These are phyloP conservation scores for Orycteropus afer DNA, from an alignment of 2,113 vertebrate species.

Conservation along the genomic window DNA sequence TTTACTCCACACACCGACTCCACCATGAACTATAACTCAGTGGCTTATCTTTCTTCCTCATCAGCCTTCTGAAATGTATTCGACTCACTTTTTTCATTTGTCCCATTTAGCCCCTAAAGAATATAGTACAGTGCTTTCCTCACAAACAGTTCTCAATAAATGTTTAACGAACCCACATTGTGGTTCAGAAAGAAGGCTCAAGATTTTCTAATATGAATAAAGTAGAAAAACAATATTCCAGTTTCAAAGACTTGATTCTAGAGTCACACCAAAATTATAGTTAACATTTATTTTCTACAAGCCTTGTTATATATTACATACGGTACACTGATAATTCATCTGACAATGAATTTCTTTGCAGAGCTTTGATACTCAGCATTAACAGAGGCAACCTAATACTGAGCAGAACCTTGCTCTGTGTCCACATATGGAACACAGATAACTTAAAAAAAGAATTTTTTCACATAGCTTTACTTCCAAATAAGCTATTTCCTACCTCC, in stretches of 20 bases:
- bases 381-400: background rate
- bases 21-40: background rate
- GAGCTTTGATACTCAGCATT: background rate
- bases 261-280: conserved; percentile 29
- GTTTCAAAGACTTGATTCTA: conserved; percentile 37
- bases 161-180: background rate
- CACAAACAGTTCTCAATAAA: background rate
- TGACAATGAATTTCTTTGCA: conserved; percentile 35
- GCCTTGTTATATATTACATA: background rate
- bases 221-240: background rate
- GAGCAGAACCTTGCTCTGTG: background rate
- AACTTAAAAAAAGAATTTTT: background rate
- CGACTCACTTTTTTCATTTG: background rate
- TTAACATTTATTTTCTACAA: conserved; percentile 19
- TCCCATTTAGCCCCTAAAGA: background rate
- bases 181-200: background rate
- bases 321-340: background rate
- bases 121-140: background rate
- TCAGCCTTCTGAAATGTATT: background rate
- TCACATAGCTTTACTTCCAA: background rate
- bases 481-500: background rate
- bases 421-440: background rate
- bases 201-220: background rate
- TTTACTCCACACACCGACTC: background rate
- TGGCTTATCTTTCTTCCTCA: background rate